Percentiles rank a stretch among this genome's conserved stretches.
Conservation (phyloP, 37 sponge, comb jelly and placozoan species). For the Petrosia ficiformis region DNA sequence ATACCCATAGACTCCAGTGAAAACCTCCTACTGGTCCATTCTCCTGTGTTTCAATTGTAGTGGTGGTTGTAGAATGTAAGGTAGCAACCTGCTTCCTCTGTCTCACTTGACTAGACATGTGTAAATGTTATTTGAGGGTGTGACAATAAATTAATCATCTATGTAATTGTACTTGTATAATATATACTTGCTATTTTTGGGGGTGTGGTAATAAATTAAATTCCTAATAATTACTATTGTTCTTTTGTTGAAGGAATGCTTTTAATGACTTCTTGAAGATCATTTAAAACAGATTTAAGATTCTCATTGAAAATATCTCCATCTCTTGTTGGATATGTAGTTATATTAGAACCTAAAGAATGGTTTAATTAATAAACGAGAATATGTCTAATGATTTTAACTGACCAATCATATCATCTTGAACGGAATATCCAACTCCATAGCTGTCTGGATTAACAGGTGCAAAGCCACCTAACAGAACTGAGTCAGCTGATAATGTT, state of each 20-base stretch:
- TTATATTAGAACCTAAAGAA: constrained; percentile 41
- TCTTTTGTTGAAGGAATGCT: background rate
- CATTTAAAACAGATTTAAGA: constrained; percentile 33
- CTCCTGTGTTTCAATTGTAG: too few relatives aligned
- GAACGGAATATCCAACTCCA: constrained; percentile 56
- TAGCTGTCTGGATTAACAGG: constrained; percentile 85
- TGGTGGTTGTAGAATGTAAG: too few relatives aligned
- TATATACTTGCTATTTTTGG: too few relatives aligned
- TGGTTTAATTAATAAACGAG: background rate
- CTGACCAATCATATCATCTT: constrained; percentile 24
- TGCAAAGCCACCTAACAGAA: constrained; percentile 93
- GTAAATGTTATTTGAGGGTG: too few relatives aligned
- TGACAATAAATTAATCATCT: too few relatives aligned
- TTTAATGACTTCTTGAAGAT: constrained; percentile 42
- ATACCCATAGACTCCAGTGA: too few relatives aligned
- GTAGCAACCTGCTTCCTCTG: too few relatives aligned
- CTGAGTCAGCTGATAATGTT: constrained; percentile 67
- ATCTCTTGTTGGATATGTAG: constrained; percentile 70
- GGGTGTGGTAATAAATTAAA: background rate
- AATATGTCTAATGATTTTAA: too few relatives aligned
- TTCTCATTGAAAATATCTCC: constrained; percentile 23
- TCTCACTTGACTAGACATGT: too few relatives aligned
- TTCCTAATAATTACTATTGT: background rate
- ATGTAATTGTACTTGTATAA: too few relatives aligned
- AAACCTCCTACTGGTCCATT: too few relatives aligned